Evolutionary conservation across 2,888 invertebrate genomes (phyloP).

Genomic region (Zeuzera pyrina): DNA sequence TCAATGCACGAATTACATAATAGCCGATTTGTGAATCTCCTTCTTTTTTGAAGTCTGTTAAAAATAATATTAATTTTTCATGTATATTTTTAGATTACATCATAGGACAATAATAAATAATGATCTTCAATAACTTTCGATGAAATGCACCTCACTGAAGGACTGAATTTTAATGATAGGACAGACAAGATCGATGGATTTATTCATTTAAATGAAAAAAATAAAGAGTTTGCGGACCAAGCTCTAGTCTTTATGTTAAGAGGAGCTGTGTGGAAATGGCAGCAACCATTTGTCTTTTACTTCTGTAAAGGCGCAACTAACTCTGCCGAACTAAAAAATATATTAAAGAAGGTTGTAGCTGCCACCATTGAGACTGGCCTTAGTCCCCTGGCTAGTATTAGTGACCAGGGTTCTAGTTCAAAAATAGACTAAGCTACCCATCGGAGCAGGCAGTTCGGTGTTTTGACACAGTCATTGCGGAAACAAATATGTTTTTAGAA

Average conservation of each 20-base stretch:
- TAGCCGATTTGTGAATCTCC: too few relatives aligned
- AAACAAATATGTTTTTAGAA: too few relatives aligned
- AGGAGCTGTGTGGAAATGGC: slow-evolving; percentile 9
- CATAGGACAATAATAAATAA: neutral
- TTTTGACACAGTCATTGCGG: too few relatives aligned
- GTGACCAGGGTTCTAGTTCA: neutral
- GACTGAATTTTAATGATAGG: neutral
- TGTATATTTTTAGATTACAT: neutral
- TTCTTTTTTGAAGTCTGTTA: too few relatives aligned
- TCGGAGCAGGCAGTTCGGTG: too few relatives aligned
- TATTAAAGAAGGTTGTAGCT: slow-evolving; percentile 6
- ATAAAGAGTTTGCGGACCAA: slow-evolving; percentile 8
- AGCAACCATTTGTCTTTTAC: slow-evolving; percentile 13
- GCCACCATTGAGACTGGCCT: slow-evolving; percentile 5
- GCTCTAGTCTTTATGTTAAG: slow-evolving; percentile 11
- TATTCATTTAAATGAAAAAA: slow-evolving; percentile 7
- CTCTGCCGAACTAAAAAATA: slow-evolving; percentile 4
- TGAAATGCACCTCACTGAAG: slow-evolving; percentile 2
- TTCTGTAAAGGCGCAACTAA: slow-evolving; percentile 9
- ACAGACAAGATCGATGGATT: slow-evolving; percentile 2
- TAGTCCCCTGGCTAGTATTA: slow-evolving; percentile 4
- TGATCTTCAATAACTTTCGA: slow-evolving; percentile 2
- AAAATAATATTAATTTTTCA: neutral
- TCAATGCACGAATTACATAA: too few relatives aligned
- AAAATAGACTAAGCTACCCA: too few relatives aligned